These are phyloP conservation scores for Actinia tenebrosa DNA, from an alignment of 64 coral and sea anemone species.

Conservation along the genomic window DNA sequence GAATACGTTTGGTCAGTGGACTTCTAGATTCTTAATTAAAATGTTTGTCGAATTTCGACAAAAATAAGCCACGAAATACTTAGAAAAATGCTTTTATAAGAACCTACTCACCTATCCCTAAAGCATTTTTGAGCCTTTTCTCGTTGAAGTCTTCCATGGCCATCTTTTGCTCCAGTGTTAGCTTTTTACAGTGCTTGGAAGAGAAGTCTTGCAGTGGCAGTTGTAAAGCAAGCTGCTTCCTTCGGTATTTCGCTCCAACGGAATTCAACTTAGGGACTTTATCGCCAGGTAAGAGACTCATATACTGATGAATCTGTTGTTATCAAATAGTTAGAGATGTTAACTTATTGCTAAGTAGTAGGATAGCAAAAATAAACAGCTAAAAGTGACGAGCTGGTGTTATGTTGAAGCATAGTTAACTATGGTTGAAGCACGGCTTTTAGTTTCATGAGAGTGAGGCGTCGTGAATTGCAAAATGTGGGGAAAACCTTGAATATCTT, in stretches of 20 bases:
- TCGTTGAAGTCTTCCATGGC: conserved; percentile 76
- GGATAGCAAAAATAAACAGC: not conserved
- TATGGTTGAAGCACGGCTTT: too few species aligned
- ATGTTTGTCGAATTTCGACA: not conserved
- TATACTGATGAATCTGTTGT: conserved; percentile 70
- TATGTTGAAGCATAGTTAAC: not conserved
- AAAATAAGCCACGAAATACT: not conserved
- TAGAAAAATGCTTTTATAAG: not conserved
- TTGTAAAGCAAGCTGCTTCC: conserved; percentile 70
- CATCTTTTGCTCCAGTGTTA: conserved; percentile 86
- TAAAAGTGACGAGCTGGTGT: not conserved
- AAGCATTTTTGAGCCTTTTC: conserved; percentile 51
- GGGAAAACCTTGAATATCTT: too few species aligned
- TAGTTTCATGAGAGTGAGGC: not conserved
- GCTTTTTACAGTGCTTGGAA: conserved; percentile 72
- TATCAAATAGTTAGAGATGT: not conserved
- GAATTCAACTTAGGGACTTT: conserved; percentile 70
- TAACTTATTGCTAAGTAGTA: not conserved
- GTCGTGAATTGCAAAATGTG: too few species aligned
- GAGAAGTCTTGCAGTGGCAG: conserved; percentile 96
- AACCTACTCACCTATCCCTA: conserved; percentile 69
- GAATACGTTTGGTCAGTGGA: not conserved
- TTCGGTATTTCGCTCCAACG: conserved; percentile 50
- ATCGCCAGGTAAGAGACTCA: conserved; percentile 57
- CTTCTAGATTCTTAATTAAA: not conserved